Conservation (phyloP, 2,797 vertebrate species). For the Squalus acanthias region DNA sequence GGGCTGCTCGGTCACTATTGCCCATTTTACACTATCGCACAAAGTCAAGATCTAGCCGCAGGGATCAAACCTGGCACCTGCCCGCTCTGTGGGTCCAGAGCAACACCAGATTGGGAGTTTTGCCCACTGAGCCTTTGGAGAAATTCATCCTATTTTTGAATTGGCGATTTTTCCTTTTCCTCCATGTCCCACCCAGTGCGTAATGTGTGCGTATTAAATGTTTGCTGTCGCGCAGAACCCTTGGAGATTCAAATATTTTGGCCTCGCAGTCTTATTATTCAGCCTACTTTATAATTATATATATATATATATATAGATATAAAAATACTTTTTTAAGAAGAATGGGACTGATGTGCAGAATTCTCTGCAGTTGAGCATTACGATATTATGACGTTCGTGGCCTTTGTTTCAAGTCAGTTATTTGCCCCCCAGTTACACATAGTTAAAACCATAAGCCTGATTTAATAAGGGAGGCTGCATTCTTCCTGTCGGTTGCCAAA, state of each 20-base stretch:
- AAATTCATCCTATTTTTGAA: neutral
- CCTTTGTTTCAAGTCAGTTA: neutral
- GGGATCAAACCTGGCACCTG: neutral
- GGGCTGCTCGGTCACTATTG: too few species aligned
- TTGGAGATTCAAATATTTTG: neutral
- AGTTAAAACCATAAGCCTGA: neutral
- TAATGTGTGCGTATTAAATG: neutral
- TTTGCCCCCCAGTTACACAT: neutral
- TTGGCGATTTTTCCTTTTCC: neutral
- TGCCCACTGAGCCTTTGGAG: neutral
- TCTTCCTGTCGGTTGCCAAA: neutral
- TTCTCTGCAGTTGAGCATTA: neutral
- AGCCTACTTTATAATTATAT: neutral
- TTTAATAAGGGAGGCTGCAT: slow-evolving; percentile 16
- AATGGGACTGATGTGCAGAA: neutral
- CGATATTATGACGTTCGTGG: neutral
- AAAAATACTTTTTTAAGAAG: neutral
- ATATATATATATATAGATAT: neutral
- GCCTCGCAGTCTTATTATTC: too few species aligned
- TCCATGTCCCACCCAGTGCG: neutral
- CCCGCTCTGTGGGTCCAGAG: neutral
- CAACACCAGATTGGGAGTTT: neutral
- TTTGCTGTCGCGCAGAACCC: neutral
- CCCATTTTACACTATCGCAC: neutral
- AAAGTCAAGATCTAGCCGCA: too few species aligned